Evolutionary conservation across 2,797 vertebrate species (phyloP), one percentile per base, ranked within the genome.

Genomic region (Orientallactaga sibirica): DNA sequence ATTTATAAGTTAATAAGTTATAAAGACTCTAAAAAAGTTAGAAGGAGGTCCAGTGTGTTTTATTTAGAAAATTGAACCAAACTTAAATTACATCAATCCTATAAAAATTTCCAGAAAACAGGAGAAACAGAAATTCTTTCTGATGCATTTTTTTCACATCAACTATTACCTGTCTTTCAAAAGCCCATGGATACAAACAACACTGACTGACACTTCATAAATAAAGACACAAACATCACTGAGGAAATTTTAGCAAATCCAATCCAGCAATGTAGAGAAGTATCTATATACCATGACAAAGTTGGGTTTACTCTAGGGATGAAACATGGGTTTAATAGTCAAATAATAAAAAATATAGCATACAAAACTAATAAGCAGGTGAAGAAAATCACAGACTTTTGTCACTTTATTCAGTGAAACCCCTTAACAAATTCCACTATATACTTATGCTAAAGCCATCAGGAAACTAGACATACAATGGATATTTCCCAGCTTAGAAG

Each of bases 41-140:
- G 41, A 82, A 86, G 68, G 48, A 83, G 62, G 7, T 70, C 24
- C 27, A 84, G 41, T 73, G 48, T n/a, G 24, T 82, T 90, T 85
- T 29, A 85, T 73, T 24, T 80, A 73, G 71, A 90, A 88, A 90
- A 66, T 79, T 58, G 58, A 80, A 83, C n/a, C 29, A 58, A 88
- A 27, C 2, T 52, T 48, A 75, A 86, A 87, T 10, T 85, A 61
- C 2, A 37, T 6, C 7, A 73, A 64, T 70, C 25, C n/a, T 91
- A 27, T 67, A 93, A 22, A 22, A 27, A 7, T 10, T 48, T 48
- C 48, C 62, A 73, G 62, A 79, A 88, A 86, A 75, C 27, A 37
- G 43, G 90, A 94, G 37, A 85, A 24, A 7, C 52, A 10, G 25
- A 41, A 33, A 22, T 2, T 37, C 11, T 80, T 83, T 7, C 48